A percentile compares a stretch with the other conserved stretches of the same genome.
Evolutionary conservation across 2,113 vertebrate genomes (phyloP).

Genomic region (Caretta caretta): DNA sequence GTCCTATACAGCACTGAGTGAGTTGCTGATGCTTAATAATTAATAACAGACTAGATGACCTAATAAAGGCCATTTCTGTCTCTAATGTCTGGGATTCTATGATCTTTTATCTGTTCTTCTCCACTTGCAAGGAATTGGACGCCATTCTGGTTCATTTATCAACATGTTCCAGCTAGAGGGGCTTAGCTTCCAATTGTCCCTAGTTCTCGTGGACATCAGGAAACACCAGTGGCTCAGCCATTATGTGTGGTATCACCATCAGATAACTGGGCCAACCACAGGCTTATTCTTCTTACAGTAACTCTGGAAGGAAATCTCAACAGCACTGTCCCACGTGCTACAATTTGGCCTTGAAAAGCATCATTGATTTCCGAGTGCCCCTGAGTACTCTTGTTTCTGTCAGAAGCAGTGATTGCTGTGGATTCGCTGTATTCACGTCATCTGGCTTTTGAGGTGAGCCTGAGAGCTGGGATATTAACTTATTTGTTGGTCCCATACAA

Average conservation of each 20-base stretch:
- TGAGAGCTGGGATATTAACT: not conserved
- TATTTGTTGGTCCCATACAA: not conserved
- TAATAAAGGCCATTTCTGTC: not conserved
- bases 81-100: not conserved
- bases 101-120: not conserved
- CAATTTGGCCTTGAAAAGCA: not conserved
- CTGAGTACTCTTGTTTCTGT: not conserved
- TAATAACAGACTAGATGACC: not conserved
- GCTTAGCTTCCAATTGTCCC: not conserved
- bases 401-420: not conserved
- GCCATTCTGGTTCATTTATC: not conserved
- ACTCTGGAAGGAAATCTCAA: not conserved
- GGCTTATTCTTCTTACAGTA: not conserved
- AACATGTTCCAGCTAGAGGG: not conserved
- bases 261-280: not conserved
- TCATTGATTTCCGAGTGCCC: not conserved
- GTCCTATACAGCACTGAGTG: not conserved
- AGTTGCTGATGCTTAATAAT: not conserved
- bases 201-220: not conserved
- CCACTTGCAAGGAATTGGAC: not conserved
- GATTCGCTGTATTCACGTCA: not conserved
- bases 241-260: too few relatives aligned
- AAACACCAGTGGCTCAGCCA: not conserved
- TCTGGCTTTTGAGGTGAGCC: not conserved
- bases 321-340: not conserved